Conservation (phyloP, 2,113 vertebrate genomes). For the Cephalopholis sonnerati region DNA sequence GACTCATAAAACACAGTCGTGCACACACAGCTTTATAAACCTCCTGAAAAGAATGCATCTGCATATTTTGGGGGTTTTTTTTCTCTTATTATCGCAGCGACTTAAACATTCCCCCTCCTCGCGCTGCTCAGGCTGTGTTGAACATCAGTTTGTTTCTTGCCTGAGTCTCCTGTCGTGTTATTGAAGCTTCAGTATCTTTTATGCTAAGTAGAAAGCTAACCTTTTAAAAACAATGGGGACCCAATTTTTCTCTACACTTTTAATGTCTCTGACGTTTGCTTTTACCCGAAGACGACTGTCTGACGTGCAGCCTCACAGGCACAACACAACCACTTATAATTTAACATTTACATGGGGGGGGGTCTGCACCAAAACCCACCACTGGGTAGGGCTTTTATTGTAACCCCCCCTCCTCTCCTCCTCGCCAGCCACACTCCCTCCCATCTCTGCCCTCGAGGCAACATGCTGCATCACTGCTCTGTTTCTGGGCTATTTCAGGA, state of each 20-base stretch:
- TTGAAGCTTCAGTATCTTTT: neutral
- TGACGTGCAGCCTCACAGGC: conserved; percentile 21
- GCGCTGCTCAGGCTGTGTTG: neutral
- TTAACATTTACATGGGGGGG: neutral
- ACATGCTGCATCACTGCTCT: conserved; percentile 42
- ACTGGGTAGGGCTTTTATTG: neutral
- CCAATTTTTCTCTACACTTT: neutral
- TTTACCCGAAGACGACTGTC: neutral
- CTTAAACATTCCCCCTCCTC: neutral
- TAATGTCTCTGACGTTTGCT: conserved; percentile 2
- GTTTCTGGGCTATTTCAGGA: conserved; percentile 68
- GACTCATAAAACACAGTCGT: neutral
- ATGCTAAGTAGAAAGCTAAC: neutral
- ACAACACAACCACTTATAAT: neutral
- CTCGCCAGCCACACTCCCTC: conserved; percentile 18
- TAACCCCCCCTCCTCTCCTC: conserved; percentile 7
- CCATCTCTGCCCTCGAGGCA: conserved; percentile 31
- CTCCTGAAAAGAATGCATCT: neutral
- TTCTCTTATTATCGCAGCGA: neutral
- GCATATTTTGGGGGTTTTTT: neutral
- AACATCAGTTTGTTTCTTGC: neutral
- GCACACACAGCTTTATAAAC: neutral
- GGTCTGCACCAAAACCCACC: conserved; percentile 12
- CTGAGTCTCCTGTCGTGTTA: neutral
- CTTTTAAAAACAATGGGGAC: conserved; percentile 5